Evolutionary conservation across 1,140 invertebrate species (phyloP), one percentile per base, ranked within the genome.

Genomic region (Triops longicaudatus): DNA sequence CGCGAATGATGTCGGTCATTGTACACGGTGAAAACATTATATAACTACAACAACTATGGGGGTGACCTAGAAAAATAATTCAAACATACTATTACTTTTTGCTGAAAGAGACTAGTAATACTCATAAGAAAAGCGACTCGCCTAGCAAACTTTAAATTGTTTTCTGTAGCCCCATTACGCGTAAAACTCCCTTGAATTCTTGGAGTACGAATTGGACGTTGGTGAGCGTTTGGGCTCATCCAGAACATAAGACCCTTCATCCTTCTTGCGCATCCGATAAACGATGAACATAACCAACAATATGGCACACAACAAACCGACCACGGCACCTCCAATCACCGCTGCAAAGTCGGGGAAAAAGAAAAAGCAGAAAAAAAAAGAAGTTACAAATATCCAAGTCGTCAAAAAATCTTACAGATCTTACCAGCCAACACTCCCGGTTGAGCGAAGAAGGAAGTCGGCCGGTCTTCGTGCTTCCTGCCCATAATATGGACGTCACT

Each of bases 211-310:
- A 81, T 95, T 95, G 78, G 91, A 90, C 73, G 93, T 93, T 71
- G 94, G 94, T 80, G 93, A 95, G 84, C 95, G 88, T 85, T 96
- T 96, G 22, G 95, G 95, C 86, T 99, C 97, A 83, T 99, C 97
- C 78, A 99, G 87, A 7, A 96, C 93, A 84, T 99, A 99, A 79
- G 95, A 98, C 17, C 98, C 98, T 85, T 99, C 98, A 84, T 99
- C 98, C 88, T 99, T 99, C 89, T 99, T 99, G 84, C 97, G 90
- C 96, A 99, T 98, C 83, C 98, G 91, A 86, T 99, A 99, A 7
- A 97, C 96, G 82, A 99, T 97, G 87, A 99, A 99, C 97, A 99
- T 99, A 73, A 99, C 95, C 79, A 99, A 92, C 73, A 99, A 88
- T 84, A 99, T 98, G 82, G 97, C 96, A 86, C 96, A 98, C 26